Percentiles rank a stretch among this genome's conserved stretches.
phyloP scores from a whole-genome alignment of 37 sponge, comb jelly and placozoan genomes.

The Theonella swinhoei region DNA sequence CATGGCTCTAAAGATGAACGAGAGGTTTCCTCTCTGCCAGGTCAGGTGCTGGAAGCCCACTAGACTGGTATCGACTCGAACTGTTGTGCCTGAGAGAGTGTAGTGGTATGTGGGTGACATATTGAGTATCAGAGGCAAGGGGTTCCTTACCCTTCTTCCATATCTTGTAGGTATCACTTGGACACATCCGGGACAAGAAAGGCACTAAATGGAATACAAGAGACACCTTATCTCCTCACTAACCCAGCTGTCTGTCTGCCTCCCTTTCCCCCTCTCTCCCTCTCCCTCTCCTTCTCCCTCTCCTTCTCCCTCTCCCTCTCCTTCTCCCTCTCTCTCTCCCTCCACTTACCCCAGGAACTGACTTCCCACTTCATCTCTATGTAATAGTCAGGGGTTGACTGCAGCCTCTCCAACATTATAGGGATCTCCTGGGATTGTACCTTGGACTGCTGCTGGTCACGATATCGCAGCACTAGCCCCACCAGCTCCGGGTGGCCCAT shows the following conservation, averaged over 20 bases:
- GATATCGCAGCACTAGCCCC: constrained; percentile 52
- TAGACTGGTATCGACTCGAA: constrained; percentile 91
- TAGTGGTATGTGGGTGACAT: neutral
- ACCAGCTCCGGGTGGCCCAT: constrained; percentile 71
- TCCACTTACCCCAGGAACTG: constrained; percentile 91
- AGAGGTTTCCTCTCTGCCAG: constrained; percentile 90
- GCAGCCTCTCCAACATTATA: constrained; percentile 69
- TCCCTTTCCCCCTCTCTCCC: neutral
- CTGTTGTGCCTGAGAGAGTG: constrained; percentile 74
- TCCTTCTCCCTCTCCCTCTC: constrained; percentile 54
- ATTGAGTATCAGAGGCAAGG: neutral
- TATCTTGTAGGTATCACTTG: constrained; percentile 96
- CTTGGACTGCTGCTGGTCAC: constrained; percentile 66
- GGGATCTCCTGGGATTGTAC: constrained; percentile 60
- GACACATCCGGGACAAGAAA: constrained; percentile 92
- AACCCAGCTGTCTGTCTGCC: too few relatives aligned
- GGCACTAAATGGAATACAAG: constrained; percentile 75
- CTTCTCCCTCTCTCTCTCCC: constrained; percentile 36
- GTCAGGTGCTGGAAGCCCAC: constrained; percentile 82
- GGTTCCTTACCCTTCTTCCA: constrained; percentile 92
- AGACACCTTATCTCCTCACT: too few relatives aligned
- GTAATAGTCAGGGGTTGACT: constrained; percentile 90
- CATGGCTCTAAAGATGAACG: constrained; percentile 81
- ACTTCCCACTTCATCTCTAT: constrained; percentile 99
- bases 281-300: too few relatives aligned